These are phyloP conservation scores for Chymomyza procnemis DNA, from an alignment of 2,888 invertebrate species.

Conservation along the genomic window DNA sequence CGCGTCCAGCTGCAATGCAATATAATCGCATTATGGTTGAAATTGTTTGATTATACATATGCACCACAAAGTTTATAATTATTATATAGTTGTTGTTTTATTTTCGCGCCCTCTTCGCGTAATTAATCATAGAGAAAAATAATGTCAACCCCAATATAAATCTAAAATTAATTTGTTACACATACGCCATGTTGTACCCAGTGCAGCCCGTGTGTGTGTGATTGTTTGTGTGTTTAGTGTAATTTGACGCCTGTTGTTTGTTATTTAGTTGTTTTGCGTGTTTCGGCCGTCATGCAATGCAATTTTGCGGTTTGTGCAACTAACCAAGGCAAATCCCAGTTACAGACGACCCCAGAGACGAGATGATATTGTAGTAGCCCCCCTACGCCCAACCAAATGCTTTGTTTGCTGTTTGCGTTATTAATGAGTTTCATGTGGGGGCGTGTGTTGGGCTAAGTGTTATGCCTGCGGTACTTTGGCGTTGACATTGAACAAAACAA, in stretches of 20 bases:
- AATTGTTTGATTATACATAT: no score
- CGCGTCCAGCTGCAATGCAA: no score
- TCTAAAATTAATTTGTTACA: constrained; percentile 70
- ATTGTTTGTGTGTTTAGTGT: constrained; percentile 53
- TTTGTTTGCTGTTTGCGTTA: constrained; percentile 34
- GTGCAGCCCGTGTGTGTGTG: constrained; percentile 9
- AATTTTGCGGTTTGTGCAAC: constrained; percentile 61
- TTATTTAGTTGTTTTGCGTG: constrained; percentile 67
- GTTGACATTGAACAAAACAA: constrained; percentile 32
- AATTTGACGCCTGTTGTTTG: constrained; percentile 72
- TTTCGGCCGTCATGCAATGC: constrained; percentile 65
- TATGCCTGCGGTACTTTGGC: background rate
- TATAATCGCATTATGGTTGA: background rate
- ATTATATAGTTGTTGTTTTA: constrained; percentile 32
- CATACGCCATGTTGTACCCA: constrained; percentile 45
- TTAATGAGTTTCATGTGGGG: constrained; percentile 56
- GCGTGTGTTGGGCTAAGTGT: background rate
- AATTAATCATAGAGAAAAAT: constrained; percentile 61
- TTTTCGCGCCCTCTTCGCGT: constrained; percentile 21
- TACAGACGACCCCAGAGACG: background rate
- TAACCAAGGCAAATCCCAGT: background rate
- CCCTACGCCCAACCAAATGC: background rate
- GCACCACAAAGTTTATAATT: constrained; percentile 32
- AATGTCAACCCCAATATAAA: constrained; percentile 39
- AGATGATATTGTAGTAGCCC: background rate